Conservation (phyloP, 2,888 invertebrate genomes). For the Pantelozetes paolii region DNA sequence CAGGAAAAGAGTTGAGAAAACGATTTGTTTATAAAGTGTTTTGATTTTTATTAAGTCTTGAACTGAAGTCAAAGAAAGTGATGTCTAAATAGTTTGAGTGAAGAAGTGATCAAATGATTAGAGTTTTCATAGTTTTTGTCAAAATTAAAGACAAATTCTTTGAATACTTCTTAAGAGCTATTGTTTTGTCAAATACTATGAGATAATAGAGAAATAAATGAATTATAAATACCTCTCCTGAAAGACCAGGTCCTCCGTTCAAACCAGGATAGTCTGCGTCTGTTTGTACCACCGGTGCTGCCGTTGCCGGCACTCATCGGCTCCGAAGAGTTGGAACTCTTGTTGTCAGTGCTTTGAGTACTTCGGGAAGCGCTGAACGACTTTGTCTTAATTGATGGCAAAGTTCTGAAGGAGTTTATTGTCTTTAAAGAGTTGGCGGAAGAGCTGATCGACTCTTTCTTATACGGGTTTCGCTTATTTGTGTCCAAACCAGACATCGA, state of each 20-base stretch:
- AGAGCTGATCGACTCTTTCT: neutral
- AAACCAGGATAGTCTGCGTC: constrained; percentile 1
- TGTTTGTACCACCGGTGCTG: neutral
- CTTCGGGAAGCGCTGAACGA: neutral
- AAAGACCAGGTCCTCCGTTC: constrained; percentile 15
- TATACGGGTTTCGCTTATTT: neutral
- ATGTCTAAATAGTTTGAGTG: too few relatives aligned
- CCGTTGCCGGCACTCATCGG: neutral
- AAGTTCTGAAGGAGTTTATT: neutral
- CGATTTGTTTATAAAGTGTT: neutral
- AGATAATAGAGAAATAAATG: neutral
- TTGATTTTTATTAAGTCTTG: neutral
- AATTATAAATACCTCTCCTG: constrained; percentile 17
- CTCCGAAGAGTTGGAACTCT: neutral
- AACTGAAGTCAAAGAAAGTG: neutral
- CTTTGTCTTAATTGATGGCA: constrained; percentile 21
- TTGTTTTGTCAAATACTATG: neutral
- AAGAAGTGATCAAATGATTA: neutral
- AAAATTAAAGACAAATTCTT: neutral
- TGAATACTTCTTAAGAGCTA: neutral
- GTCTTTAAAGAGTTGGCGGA: constrained; percentile 1
- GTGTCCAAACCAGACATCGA: constrained; percentile 19
- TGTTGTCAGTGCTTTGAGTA: too few relatives aligned
- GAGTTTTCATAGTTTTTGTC: neutral
- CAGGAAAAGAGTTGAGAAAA: too few relatives aligned